phyloP scores from a whole-genome alignment of 2,888 invertebrate species.

The Orchesellides sinensis region DNA sequence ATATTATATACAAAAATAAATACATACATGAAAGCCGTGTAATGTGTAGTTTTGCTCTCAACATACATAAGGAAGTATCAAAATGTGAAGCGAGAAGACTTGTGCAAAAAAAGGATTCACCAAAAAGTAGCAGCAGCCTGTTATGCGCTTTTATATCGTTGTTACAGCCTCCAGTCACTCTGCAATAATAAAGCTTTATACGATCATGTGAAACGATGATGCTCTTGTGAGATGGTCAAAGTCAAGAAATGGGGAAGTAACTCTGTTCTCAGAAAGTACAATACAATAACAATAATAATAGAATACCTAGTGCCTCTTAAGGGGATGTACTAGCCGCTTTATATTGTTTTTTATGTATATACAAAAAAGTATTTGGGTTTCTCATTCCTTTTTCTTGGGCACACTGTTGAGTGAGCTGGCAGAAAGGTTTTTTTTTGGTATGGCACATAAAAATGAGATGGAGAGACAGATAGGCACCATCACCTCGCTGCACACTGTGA shows the following conservation, averaged over 20 bases:
- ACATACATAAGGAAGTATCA: background rate
- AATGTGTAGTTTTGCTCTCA: background rate
- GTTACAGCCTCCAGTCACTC: background rate
- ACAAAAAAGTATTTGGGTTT: background rate
- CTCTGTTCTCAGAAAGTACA: background rate
- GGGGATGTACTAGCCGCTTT: background rate
- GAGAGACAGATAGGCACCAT: slow-evolving; percentile 34
- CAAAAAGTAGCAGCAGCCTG: too few relatives aligned
- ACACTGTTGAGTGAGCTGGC: slow-evolving; percentile 5
- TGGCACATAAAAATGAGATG: slow-evolving; percentile 26
- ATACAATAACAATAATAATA: slow-evolving; percentile 1
- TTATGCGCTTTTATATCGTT: background rate
- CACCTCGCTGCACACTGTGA: slow-evolving; percentile 26
- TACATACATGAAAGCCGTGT: too few relatives aligned
- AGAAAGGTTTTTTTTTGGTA: background rate
- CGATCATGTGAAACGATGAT: background rate
- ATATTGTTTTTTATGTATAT: background rate
- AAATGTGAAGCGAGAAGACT: background rate
- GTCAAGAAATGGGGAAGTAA: slow-evolving; percentile 1
- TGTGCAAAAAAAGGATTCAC: background rate
- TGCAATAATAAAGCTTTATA: background rate
- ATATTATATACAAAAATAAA: background rate
- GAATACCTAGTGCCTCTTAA: background rate
- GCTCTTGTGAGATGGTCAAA: background rate
- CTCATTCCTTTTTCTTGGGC: background rate